Percentiles rank a stretch among this genome's conserved stretches.
Evolutionary conservation across 2,113 vertebrate genomes (phyloP).

Genomic region (Arizona elegans): DNA sequence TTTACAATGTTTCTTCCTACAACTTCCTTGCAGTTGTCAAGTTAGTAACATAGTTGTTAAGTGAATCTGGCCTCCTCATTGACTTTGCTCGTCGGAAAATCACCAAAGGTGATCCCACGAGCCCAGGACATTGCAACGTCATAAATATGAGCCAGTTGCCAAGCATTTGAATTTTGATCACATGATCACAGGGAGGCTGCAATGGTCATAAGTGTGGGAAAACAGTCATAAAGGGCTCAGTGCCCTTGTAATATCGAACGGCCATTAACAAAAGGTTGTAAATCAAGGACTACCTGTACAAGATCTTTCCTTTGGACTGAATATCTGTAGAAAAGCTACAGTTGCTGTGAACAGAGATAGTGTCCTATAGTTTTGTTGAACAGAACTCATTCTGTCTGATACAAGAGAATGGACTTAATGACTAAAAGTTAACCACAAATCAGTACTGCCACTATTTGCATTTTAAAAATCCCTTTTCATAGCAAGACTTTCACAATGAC

Average conservation of each 20-base stretch:
- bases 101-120: too few species aligned
- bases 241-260: background rate
- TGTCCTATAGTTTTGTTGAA: background rate
- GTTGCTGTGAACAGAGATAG: background rate
- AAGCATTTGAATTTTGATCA: background rate
- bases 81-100: background rate
- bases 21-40: background rate
- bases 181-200: background rate
- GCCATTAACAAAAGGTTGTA: background rate
- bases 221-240: background rate
- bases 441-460: background rate
- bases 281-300: background rate
- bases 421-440: background rate
- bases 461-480: background rate
- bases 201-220: background rate
- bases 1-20: background rate
- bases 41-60: background rate
- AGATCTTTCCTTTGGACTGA: background rate
- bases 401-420: background rate
- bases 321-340: background rate
- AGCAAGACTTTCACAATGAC: conserved; percentile 47
- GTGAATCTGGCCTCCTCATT: background rate
- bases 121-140: too few species aligned
- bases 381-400: background rate
- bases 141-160: background rate